Percentiles rank a stretch among this genome's conserved stretches.
Evolutionary conservation across 2,888 invertebrate genomes (phyloP).

Genomic region (Mesodorylaimus sp.): DNA sequence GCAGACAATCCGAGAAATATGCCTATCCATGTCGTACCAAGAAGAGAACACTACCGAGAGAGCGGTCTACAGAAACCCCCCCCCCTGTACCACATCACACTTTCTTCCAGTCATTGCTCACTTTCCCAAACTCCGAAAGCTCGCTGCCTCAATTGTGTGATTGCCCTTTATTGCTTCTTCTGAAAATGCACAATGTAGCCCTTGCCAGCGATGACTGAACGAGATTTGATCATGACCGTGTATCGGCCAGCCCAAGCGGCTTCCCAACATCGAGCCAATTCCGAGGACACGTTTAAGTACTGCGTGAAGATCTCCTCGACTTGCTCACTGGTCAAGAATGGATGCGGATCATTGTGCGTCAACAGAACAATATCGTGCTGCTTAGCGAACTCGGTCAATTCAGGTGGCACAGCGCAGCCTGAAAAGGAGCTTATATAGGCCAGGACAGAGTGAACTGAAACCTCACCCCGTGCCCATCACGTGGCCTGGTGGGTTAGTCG

Average conservation of each 20-base stretch:
- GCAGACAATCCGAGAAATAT: too few relatives aligned
- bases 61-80: too few relatives aligned
- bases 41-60: too few relatives aligned
- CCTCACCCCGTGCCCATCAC: too few relatives aligned
- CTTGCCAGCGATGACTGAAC: constrained; percentile 4
- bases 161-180: not conserved
- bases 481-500: too few relatives aligned
- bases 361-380: constrained; percentile 68
- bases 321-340: constrained; percentile 15
- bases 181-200: constrained; percentile 7
- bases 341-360: constrained; percentile 77
- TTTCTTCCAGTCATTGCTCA: too few relatives aligned
- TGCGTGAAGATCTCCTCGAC: not conserved
- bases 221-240: constrained; percentile 1
- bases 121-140: too few relatives aligned
- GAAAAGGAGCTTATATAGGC: too few relatives aligned
- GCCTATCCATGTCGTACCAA: too few relatives aligned
- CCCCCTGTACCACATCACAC: too few relatives aligned
- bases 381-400: constrained; percentile 69
- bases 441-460: too few relatives aligned
- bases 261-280: not conserved
- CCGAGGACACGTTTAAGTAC: not conserved
- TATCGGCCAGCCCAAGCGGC: constrained; percentile 3
- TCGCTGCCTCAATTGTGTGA: too few relatives aligned
- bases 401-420: constrained; percentile 51